Conservation (phyloP, 1,140 invertebrate genomes). For the Portunus trituberculatus region DNA sequence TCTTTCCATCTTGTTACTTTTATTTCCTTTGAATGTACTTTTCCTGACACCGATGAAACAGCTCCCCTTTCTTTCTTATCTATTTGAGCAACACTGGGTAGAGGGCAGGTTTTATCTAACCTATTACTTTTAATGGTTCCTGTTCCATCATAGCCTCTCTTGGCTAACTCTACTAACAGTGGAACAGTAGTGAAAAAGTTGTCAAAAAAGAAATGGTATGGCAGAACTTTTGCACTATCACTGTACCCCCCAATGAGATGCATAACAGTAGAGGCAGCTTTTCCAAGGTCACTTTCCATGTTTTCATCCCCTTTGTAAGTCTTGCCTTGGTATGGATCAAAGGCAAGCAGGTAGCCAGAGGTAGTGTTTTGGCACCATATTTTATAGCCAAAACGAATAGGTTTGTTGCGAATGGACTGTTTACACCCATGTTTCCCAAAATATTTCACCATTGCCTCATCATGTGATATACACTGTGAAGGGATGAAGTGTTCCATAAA, state of each 20-base stretch:
- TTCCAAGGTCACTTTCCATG: constrained; percentile 47
- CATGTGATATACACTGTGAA: constrained; percentile 48
- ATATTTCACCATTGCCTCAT: constrained; percentile 58
- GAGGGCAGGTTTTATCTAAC: constrained; percentile 12
- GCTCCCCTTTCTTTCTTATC: background rate
- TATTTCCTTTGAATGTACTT: no score
- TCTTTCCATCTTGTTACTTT: no score
- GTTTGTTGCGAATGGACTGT: constrained; percentile 42
- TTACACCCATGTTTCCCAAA: constrained; percentile 57
- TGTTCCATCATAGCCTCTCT: constrained; percentile 49
- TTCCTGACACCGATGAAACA: background rate
- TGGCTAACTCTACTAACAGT: constrained; percentile 57
- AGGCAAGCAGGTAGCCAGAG: constrained; percentile 49
- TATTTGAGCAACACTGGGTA: background rate
- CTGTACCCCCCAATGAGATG: constrained; percentile 47
- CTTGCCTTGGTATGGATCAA: constrained; percentile 52
- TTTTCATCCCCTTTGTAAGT: constrained; percentile 55
- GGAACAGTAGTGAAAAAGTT: no score
- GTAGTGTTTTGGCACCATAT: constrained; percentile 56
- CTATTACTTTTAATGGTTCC: constrained; percentile 36
- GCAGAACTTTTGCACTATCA: constrained; percentile 44
- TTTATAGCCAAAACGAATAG: constrained; percentile 47
- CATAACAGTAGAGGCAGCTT: constrained; percentile 54
- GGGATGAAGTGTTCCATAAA: constrained; percentile 57
- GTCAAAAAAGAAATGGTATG: constrained; percentile 68